Base-by-base conservation (phyloP, 2,113 vertebrate species). In the Egretta garzetta region DNA sequence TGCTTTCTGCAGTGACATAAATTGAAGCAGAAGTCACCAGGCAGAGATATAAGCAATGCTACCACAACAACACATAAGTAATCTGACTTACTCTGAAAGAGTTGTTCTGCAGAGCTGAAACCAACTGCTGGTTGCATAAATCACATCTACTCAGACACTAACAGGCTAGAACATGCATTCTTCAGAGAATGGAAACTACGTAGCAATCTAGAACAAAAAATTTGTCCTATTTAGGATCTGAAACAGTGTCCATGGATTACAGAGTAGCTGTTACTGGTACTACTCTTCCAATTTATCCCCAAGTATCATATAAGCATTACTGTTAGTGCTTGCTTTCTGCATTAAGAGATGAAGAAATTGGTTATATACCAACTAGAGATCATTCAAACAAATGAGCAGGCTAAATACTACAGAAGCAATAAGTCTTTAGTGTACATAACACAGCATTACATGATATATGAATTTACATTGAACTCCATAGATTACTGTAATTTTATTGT, bases 1-100 rank as follows among this genome's bases (percentile, higher is more conserved):
- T 93, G 92, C 84, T 94, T 93, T 96, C 92, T 96, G 85, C 87
- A 90, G 87, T 90, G 96, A 95, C 93, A 96, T 93, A 97, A 97
- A 97, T 95, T 41, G 87, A 93, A 95, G 81, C 15, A 85, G 95
- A 96, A 96, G 93, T 91, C 92, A 91, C 84, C 71, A 95, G 92
- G 87, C 93, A 94, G 81, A 94, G 70, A 94, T 66, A 95, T 53
- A 95, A 94, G 92, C 77, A 90, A 49, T 58, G 35, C 66, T 62
- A 91, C 77, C 77, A 64, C 81, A 91, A 58, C 49, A 74, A 12
- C 64, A 91, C n/a, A 35, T 96, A 96, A 96, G 90, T 96, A 96
- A 95, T 70, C 88, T 53, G 55, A 72, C 83, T 92, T 73, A 3
- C 79, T 90, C 72, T 83, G 22, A 96, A 83, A 97, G 93, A 96